A percentile compares a stretch with the other conserved stretches of the same genome.
phyloP scores from a whole-genome alignment of 2,113 vertebrate species.

The Rutilus rutilus region DNA sequence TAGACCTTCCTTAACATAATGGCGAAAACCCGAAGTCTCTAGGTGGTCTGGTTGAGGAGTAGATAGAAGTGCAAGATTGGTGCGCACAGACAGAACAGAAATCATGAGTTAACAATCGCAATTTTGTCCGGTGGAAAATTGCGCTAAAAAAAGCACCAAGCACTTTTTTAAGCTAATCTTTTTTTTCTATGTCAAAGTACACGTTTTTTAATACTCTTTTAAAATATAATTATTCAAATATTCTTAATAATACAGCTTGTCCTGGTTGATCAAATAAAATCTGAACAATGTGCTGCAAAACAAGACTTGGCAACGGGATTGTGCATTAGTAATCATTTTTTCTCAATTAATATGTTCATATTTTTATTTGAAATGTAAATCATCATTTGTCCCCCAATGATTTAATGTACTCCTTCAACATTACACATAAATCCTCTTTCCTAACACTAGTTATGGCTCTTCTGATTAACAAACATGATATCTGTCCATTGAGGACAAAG shows the following conservation, averaged over 20 bases:
- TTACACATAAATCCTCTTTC: slow-evolving; percentile 19
- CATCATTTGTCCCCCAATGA: not conserved
- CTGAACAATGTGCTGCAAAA: not conserved
- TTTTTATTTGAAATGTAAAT: not conserved
- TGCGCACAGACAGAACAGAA: no score
- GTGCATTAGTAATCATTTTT: not conserved
- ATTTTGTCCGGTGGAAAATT: no score
- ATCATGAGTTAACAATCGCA: no score
- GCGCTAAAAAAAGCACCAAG: not conserved
- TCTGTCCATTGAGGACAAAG: slow-evolving; percentile 7
- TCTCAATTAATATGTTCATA: not conserved
- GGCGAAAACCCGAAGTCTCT: no score
- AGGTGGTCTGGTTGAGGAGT: no score
- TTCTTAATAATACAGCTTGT: not conserved
- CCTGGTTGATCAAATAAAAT: not conserved
- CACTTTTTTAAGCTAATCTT: not conserved
- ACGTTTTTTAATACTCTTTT: not conserved
- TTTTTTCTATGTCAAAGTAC: not conserved
- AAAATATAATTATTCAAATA: not conserved
- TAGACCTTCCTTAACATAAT: no score
- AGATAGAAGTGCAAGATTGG: no score
- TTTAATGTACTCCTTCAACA: not conserved
- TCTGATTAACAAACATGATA: slow-evolving; percentile 19
- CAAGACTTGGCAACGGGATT: not conserved
- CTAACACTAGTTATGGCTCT: slow-evolving; percentile 19